A percentile compares a stretch with the other conserved stretches of the same genome.
Evolutionary conservation across 2,888 invertebrate genomes (phyloP).

Genomic region (Agonum fuliginosum): DNA sequence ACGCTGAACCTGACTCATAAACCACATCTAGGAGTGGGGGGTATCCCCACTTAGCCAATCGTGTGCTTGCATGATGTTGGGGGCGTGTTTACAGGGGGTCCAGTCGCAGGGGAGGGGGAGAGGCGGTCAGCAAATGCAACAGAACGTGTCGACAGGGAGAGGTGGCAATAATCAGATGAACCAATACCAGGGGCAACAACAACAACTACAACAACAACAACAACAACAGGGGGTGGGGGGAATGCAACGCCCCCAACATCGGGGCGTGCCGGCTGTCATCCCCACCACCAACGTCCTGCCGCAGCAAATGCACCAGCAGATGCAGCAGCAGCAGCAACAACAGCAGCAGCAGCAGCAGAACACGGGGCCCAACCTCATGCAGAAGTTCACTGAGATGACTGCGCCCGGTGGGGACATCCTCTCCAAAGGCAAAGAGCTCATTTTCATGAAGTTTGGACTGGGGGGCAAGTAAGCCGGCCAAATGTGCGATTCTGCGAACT

Average conservation of each 20-base stretch:
- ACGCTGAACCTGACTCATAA: slow-evolving; percentile 4
- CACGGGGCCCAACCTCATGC: slow-evolving; percentile 86
- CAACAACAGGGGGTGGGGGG: slow-evolving; percentile 62
- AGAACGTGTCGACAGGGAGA: slow-evolving; percentile 70
- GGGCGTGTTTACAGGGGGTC: slow-evolving; percentile 49
- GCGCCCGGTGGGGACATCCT: slow-evolving; percentile 92
- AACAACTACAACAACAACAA: slow-evolving; percentile 68
- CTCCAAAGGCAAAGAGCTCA: slow-evolving; percentile 94
- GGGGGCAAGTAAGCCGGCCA: slow-evolving; percentile 73
- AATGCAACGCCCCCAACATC: slow-evolving; percentile 69
- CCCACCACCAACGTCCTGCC: slow-evolving; percentile 72
- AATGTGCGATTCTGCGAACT: slow-evolving; percentile 59
- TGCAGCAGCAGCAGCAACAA: slow-evolving; percentile 70
- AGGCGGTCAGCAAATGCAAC: slow-evolving; percentile 75
- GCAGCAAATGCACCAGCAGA: slow-evolving; percentile 70
- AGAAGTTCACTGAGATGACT: slow-evolving; percentile 92
- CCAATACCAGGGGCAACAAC: slow-evolving; percentile 65
- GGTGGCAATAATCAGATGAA: slow-evolving; percentile 73
- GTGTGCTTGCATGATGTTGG: slow-evolving; percentile 28
- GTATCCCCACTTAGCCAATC: neutral
- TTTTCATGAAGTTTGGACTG: slow-evolving; percentile 95
- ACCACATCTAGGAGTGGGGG: slow-evolving; percentile 1
- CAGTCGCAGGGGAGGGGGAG: slow-evolving; percentile 76
- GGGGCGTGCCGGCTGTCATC: slow-evolving; percentile 75
- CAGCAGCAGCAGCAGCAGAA: slow-evolving; percentile 72